Percentiles rank a stretch among this genome's conserved stretches.
phyloP scores from a whole-genome alignment of 1,140 invertebrate genomes.

The Globodera ellingtonae region DNA sequence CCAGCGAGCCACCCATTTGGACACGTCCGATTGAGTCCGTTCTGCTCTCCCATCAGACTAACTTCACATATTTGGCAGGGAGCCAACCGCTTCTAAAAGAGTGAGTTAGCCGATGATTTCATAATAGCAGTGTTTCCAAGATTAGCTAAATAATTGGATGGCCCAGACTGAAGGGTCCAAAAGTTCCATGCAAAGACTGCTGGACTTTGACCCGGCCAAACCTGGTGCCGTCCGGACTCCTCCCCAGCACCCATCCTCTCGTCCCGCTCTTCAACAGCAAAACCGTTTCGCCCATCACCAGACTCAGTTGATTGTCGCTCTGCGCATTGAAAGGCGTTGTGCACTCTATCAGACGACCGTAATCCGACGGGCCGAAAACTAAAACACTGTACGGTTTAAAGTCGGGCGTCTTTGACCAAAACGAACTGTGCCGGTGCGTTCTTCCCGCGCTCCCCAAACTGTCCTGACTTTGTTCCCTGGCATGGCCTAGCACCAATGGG shows the following conservation, averaged over 20 bases:
- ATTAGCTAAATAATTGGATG: too few species aligned
- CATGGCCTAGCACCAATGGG: background rate
- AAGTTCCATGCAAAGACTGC: background rate
- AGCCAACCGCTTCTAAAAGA: conserved; percentile 31
- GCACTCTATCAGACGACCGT: conserved; percentile 25
- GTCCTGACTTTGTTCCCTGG: conserved; percentile 15
- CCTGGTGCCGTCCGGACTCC: conserved; percentile 26
- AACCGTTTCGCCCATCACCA: conserved; percentile 15
- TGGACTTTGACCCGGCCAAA: background rate
- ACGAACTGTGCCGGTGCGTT: background rate
- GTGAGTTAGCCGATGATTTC: background rate
- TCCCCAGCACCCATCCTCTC: conserved; percentile 27
- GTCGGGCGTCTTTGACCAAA: background rate
- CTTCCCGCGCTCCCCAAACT: conserved; percentile 5
- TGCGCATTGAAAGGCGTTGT: conserved; percentile 16
- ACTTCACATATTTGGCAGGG: conserved; percentile 29
- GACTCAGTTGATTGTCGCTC: conserved; percentile 28
- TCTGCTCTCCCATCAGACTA: conserved; percentile 2
- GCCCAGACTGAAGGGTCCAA: background rate
- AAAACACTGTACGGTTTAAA: background rate
- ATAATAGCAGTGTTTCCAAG: too few species aligned
- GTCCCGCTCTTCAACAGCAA: conserved; percentile 30
- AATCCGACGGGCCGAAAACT: conserved; percentile 20
- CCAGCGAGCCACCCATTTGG: background rate
- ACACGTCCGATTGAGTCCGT: background rate